These are phyloP conservation scores for Tetraodon nigroviridis DNA, from an alignment of 2,113 vertebrate species.

Conservation along the genomic window DNA sequence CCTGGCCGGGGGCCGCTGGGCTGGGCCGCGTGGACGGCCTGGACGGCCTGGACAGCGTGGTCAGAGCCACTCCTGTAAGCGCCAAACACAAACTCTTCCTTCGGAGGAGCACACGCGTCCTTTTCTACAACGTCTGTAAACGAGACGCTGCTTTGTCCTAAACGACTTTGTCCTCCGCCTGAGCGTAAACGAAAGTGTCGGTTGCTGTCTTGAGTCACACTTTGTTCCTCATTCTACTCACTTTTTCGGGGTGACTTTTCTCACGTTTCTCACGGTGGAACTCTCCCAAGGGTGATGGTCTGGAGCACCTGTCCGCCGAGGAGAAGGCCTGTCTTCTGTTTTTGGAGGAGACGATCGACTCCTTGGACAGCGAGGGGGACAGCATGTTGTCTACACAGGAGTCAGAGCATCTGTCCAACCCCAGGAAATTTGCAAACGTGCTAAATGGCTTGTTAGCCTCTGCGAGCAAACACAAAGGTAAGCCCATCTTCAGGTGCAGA, in stretches of 20 bases:
- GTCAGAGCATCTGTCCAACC: slow-evolving; percentile 41
- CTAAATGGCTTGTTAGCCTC: slow-evolving; percentile 57
- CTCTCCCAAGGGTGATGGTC: slow-evolving; percentile 79
- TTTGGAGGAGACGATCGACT: slow-evolving; percentile 91
- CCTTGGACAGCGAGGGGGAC: slow-evolving; percentile 83
- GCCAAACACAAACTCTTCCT: background rate
- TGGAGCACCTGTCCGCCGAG: slow-evolving; percentile 86
- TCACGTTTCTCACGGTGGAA: too few relatives aligned
- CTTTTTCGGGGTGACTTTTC: too few relatives aligned
- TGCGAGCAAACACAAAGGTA: slow-evolving; percentile 53
- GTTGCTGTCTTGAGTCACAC: too few relatives aligned
- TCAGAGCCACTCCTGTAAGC: slow-evolving; percentile 83
- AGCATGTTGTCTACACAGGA: slow-evolving; percentile 79
- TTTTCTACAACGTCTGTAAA: too few relatives aligned
- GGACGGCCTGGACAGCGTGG: slow-evolving; percentile 78
- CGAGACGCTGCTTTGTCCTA: too few relatives aligned
- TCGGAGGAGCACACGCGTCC: background rate
- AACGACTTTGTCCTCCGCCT: background rate
- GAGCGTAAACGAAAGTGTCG: too few relatives aligned
- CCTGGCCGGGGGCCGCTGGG: slow-evolving; percentile 74
- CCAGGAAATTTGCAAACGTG: slow-evolving; percentile 50
- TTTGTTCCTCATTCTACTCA: too few relatives aligned
- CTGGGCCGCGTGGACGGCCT: slow-evolving; percentile 63
- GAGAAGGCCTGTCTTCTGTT: slow-evolving; percentile 92
- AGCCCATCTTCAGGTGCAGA: slow-evolving; percentile 27